Conservation (phyloP, 2,113 vertebrate species). For the Cyprinodon tularosa region DNA sequence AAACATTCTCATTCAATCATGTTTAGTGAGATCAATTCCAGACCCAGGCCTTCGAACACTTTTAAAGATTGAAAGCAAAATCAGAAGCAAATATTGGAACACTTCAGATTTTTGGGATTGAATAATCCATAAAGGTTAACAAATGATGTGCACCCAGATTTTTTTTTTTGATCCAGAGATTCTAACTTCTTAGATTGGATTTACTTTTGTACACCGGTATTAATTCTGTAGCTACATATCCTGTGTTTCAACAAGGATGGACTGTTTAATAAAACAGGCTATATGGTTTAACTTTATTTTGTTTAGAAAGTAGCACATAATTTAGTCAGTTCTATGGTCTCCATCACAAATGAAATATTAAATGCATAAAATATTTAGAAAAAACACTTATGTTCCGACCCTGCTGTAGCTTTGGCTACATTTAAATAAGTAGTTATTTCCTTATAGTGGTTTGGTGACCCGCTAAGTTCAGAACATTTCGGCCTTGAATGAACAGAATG, state of each 20-base stretch:
- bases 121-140: neutral
- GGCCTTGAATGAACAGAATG: too few species aligned
- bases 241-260: too few species aligned
- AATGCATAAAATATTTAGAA: neutral
- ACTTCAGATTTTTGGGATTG: neutral
- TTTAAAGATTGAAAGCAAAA: neutral
- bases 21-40: neutral
- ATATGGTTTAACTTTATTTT: neutral
- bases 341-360: neutral
- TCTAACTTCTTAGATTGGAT: neutral
- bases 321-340: too few species aligned
- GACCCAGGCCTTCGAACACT: neutral
- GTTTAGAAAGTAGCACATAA: neutral
- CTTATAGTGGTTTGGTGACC: too few species aligned
- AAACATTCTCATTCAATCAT: conserved; percentile 18
- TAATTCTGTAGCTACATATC: neutral
- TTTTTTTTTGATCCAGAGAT: neutral
- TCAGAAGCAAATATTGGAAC: neutral
- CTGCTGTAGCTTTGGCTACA: too few species aligned
- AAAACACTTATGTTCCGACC: neutral
- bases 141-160: neutral
- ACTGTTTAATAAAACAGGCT: neutral
- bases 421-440: too few species aligned
- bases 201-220: neutral
- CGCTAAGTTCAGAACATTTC: too few species aligned